Evolutionary conservation across 2,113 vertebrate species (phyloP), one percentile per base, ranked within the genome.

Genomic region (Clarias batrachus): DNA sequence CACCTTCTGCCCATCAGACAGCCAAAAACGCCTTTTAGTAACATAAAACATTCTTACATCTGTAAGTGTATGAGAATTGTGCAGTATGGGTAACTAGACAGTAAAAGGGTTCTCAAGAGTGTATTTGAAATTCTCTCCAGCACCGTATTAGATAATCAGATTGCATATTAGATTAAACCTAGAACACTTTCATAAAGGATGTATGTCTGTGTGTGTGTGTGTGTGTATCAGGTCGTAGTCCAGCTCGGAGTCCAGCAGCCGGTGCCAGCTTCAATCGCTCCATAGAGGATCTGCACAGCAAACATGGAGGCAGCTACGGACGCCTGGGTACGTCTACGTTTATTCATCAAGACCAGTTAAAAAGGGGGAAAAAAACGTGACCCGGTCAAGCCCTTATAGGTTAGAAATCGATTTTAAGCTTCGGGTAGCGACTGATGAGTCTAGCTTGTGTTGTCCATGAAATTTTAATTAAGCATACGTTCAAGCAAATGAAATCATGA

Each of bases 221-320:
- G 25, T 12, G 23, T 27, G 19, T 27, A 1, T 10, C 88, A 98
- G 97, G 86, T 88, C 96, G 97, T n/a, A 96, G 94, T 86, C 95
- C 93, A 0, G 91, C 87, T 54, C 90, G 95, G 60, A 95, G 91
- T 81, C 92, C 95, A 0, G 70, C 89, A 0, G 1, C 92, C 0
- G 92, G 92, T 0, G 76, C 95, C 0, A 93, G 93, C 87, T 95
- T 96, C 37, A 96, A 95, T 90, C 95, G 92, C 86, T 99, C 98
- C 88, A 97, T 96, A 0, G 97, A 99, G 90, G 97, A 99, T 91
- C 95, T 99, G 87, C 86, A 93, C 81, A 90, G 95, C 90, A 96
- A 96, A 63, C 96, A 97, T 83, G 90, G 93, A 2, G 62, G 93
- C 0, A 95, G 86, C 92, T 99, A 98, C 0, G 97, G 97, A 5